Evolutionary conservation across 1,140 invertebrate genomes (phyloP).

Genomic region (Trachymyrmex septentrionalis): DNA sequence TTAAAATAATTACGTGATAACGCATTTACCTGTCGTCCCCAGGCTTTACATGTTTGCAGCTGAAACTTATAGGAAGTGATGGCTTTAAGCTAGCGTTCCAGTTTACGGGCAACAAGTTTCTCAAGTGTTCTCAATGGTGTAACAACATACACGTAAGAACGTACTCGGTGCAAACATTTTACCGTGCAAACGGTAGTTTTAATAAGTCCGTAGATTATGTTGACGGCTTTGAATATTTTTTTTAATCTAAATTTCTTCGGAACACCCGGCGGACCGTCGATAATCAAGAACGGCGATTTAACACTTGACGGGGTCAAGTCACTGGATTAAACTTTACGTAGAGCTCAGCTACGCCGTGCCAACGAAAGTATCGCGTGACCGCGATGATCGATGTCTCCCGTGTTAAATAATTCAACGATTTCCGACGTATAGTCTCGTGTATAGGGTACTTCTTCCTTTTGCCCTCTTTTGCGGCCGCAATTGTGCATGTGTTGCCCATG

Average conservation of each 20-base stretch:
- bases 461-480: constrained; percentile 31
- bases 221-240: constrained; percentile 19
- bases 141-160: not conserved
- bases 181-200: not conserved
- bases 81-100: constrained; percentile 41
- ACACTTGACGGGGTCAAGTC: constrained; percentile 64
- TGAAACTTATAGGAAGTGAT: constrained; percentile 44
- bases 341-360: constrained; percentile 28
- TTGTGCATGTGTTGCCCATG: constrained; percentile 30
- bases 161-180: not conserved
- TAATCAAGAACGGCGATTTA: constrained; percentile 67
- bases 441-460: constrained; percentile 48
- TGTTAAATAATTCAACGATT: constrained; percentile 81
- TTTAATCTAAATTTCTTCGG: constrained; percentile 19
- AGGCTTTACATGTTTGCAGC: constrained; percentile 38
- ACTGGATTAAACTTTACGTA: constrained; percentile 34
- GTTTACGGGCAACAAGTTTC: constrained; percentile 39
- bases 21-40: constrained; percentile 50
- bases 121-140: not conserved
- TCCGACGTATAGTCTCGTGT: constrained; percentile 68
- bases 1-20: constrained; percentile 65
- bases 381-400: constrained; percentile 76
- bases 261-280: constrained; percentile 1
- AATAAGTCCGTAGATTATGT: constrained; percentile 22
- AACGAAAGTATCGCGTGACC: constrained; percentile 77